Evolutionary conservation across 2,113 vertebrate genomes (phyloP), one percentile per base, ranked within the genome.

Genomic region (Okapia johnstoni): DNA sequence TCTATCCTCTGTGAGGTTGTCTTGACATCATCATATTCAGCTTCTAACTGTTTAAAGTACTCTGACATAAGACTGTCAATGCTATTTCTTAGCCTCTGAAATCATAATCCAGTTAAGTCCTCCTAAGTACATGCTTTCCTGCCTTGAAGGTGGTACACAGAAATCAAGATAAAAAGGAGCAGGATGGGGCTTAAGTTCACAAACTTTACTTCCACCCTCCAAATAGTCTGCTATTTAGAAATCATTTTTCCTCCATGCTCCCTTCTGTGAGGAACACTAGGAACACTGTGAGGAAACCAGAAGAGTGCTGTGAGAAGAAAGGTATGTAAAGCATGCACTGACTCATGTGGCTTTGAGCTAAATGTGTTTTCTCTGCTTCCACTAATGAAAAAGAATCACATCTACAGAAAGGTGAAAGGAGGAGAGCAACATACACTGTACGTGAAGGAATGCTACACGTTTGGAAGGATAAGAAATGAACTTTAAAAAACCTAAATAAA

Each of bases 311-410:
- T 85, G 97, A 94, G 94, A 91, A 89, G 46, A 94, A 81, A 97
- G 93, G 96, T 73, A 97, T 97, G 98, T 90, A 43, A 97, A 97
- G 85, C 95, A 98, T 91, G 96, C 97, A 97, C 97, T 98, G 97
- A 97, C 94, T 97, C 97, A 97, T 80, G 96, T 73, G 95, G 96
- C 98, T 98, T 48, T 95, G 97, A 96, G 97, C 81, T n/a, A 79
- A 83, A 85, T 90, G 89, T 93, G 97, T 98, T 97, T 97, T 98
- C 94, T 95, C 97, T 97, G 84, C 94, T 96, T 96, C 94, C 83
- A 52, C 97, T 98, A 97, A 98, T 93, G 96, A 98, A 94, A 98
- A 98, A 98, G 95, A 97, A 98, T 97, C 94, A 90, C 91, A 92
- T 94, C 94, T 61, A 91, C 61, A 6, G 55, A 95, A 94, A 96